Evolutionary conservation across 2,888 invertebrate species (phyloP), one percentile per base, ranked within the genome.

Genomic region (Drosophila neotestacea): DNA sequence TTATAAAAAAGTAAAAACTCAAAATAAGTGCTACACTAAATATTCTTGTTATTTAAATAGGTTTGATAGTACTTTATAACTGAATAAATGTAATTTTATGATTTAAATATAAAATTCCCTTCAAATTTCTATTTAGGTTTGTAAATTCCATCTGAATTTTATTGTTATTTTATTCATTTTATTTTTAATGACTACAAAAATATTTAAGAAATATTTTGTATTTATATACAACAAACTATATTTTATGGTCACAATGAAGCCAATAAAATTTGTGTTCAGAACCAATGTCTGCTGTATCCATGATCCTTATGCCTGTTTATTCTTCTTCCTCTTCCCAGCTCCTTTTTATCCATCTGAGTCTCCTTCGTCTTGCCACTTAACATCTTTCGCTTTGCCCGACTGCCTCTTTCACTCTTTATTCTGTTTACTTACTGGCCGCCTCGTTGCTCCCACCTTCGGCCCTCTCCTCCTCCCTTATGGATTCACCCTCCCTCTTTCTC

Each of bases 401-500:
- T 52, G 50, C 51, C 44, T 44, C 44, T 50, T 62, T 47, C 47
- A 52, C 55, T 75, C 62, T 44, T 66, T 47, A 46, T 54, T 55
- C 58, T 77, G 73, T 74, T 77, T 74, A 44, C 67, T 71, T 58
- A 56, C 67, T 38, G 56, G 56, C 73, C 60, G 41, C 60, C 54
- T 55, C 39, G 42, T 42, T 34, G 22, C 41, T n/a, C 44, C 39
- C 28, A 34, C 27, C 32, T 36, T 27, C 16, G 7, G 51, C 6
- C 11, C 32, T 9, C 42, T 5, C 42, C 34, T 27, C 7, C 5
- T 28, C 16, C 10, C 13, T 10, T 16, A 22, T 22, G 22, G 1
- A 22, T 22, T 32, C 9, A 7, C 52, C 16, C 36, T 28, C 9
- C 11, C 13, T 10, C 32, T 11, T 3, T 32, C 16, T 22, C 16